These are phyloP conservation scores for Himantopus leucocephalus DNA, from an alignment of 2,113 vertebrate genomes.

Conservation along the genomic window DNA sequence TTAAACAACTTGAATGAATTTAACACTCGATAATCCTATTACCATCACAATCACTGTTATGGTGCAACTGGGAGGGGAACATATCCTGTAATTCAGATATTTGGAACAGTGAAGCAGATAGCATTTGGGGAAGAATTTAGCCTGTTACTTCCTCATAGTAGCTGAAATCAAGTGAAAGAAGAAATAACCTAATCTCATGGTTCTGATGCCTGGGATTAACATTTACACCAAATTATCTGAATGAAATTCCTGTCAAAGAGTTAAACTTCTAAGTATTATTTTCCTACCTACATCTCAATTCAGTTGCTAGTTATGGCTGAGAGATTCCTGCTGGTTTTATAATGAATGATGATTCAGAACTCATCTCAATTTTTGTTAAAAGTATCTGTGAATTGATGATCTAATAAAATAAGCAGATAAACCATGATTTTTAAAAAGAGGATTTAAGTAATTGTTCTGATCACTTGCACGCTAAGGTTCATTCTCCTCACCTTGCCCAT, in stretches of 20 bases:
- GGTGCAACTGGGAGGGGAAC: neutral
- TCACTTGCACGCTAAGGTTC: neutral
- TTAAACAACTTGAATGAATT: neutral
- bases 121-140: neutral
- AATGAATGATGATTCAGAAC: constrained; percentile 6
- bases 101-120: neutral
- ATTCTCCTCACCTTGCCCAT: neutral
- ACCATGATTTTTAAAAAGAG: neutral
- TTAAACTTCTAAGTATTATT: neutral
- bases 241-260: neutral
- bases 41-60: neutral
- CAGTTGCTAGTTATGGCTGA: neutral
- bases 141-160: neutral
- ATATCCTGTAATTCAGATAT: neutral
- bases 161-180: neutral
- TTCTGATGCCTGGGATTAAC: neutral
- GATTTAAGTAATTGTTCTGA: neutral
- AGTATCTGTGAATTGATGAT: neutral
- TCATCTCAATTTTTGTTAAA: neutral
- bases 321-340: neutral
- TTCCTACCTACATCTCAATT: neutral
- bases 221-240: neutral
- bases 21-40: neutral
- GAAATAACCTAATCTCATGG: neutral
- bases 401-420: constrained; percentile 28